Conservation (phyloP, 1,140 invertebrate species). For the Spodoptera frugiperda region DNA sequence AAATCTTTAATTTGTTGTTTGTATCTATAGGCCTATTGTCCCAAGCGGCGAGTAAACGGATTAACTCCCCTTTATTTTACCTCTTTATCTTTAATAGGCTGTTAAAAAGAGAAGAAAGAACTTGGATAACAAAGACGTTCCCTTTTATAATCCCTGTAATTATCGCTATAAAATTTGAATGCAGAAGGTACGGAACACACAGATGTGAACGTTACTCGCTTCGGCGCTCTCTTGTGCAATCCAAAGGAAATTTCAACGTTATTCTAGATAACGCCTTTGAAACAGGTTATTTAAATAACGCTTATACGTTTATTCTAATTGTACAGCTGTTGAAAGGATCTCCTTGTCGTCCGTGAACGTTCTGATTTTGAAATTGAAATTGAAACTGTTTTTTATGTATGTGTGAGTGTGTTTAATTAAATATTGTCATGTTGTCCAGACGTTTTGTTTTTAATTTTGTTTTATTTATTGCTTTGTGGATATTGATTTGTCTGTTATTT, state of each 20-base stretch:
- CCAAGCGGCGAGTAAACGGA: slow-evolving; percentile 32
- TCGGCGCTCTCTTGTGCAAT: slow-evolving; percentile 30
- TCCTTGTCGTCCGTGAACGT: slow-evolving; percentile 8
- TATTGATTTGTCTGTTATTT: no score
- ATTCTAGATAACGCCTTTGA: slow-evolving; percentile 39
- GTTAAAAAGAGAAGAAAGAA: slow-evolving; percentile 40
- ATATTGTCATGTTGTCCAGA: neutral
- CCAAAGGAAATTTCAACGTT: slow-evolving; percentile 34
- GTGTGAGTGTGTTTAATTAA: neutral
- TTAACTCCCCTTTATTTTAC: slow-evolving; percentile 28
- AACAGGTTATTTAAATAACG: slow-evolving; percentile 43
- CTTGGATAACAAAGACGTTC: slow-evolving; percentile 26
- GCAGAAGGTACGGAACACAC: slow-evolving; percentile 42
- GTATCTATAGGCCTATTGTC: slow-evolving; percentile 24
- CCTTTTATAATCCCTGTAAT: slow-evolving; percentile 44
- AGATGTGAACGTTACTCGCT: slow-evolving; percentile 43
- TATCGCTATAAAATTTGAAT: slow-evolving; percentile 44
- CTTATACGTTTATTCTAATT: slow-evolving; percentile 37
- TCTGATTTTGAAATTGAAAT: neutral
- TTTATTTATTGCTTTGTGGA: no score
- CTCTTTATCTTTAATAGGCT: slow-evolving; percentile 37
- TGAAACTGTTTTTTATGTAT: neutral
- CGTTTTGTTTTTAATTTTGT: no score
- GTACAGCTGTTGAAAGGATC: slow-evolving; percentile 29
- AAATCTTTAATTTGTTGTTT: slow-evolving; percentile 30